A percentile compares a stretch with the other conserved stretches of the same genome.
Evolutionary conservation across 2,888 invertebrate species (phyloP).

Genomic region (Heliconius charithonia): DNA sequence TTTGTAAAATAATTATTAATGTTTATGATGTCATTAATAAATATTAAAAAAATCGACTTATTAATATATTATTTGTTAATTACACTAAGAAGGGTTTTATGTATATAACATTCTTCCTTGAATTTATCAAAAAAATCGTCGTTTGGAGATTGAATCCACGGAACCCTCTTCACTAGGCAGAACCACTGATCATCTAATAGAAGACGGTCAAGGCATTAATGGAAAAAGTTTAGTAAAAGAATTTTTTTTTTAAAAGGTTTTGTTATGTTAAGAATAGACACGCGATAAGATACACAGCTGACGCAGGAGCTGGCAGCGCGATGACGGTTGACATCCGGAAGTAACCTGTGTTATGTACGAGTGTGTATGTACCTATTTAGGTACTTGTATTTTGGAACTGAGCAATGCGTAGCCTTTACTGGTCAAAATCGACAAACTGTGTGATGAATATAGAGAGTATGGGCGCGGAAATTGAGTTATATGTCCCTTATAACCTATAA

Average conservation of each 20-base stretch:
- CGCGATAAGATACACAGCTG: constrained; percentile 39
- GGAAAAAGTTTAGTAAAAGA: background rate
- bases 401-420: background rate
- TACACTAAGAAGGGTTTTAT: background rate
- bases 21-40: constrained; percentile 6
- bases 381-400: background rate
- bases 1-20: background rate
- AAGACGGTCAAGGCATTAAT: too few species aligned
- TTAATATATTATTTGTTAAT: too few species aligned
- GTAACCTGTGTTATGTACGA: constrained; percentile 17
- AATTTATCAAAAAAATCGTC: background rate
- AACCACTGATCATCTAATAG: background rate
- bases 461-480: background rate
- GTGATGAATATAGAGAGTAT: background rate
- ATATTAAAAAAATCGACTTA: background rate
- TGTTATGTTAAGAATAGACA: background rate
- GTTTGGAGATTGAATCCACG: background rate
- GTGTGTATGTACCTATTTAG: background rate
- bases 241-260: background rate
- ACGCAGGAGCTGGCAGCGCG: constrained; percentile 32
- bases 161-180: background rate
- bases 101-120: background rate
- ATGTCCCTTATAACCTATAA: background rate
- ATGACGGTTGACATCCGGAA: constrained; percentile 53
- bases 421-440: background rate